These are phyloP conservation scores for Zophobas atratus DNA, from an alignment of 1,140 invertebrate species.

Conservation along the genomic window DNA sequence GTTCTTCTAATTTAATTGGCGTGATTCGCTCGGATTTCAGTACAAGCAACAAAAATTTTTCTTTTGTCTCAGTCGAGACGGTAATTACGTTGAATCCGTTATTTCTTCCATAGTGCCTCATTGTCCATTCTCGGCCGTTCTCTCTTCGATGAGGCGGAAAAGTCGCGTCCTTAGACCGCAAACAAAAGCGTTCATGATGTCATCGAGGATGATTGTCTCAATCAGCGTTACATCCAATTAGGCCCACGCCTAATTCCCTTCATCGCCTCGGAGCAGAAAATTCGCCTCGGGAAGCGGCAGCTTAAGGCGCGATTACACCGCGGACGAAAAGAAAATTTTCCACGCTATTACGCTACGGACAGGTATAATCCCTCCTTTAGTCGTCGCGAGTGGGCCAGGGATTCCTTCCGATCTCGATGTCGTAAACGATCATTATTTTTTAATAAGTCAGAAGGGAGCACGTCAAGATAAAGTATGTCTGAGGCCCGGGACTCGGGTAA, in stretches of 20 bases:
- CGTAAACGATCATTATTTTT: neutral
- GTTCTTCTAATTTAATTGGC: slow-evolving; percentile 1
- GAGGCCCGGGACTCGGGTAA: neutral
- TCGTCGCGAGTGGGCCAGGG: neutral
- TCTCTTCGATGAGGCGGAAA: neutral
- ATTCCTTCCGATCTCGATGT: neutral
- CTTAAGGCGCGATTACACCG: neutral
- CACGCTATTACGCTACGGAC: too few species aligned
- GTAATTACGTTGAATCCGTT: neutral
- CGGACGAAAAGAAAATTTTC: neutral
- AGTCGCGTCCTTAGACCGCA: neutral
- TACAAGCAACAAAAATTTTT: neutral
- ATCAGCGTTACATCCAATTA: slow-evolving; percentile 11
- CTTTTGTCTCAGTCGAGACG: neutral
- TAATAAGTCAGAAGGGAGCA: slow-evolving; percentile 1
- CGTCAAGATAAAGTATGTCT: too few species aligned
- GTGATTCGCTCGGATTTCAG: neutral
- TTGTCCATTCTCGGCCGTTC: neutral
- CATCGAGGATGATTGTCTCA: neutral
- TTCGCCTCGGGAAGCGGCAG: neutral
- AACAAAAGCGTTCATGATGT: neutral
- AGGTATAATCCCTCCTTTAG: too few species aligned
- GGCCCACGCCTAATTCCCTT: slow-evolving; percentile 8
- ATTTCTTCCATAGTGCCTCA: neutral
- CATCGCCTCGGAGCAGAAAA: neutral